A percentile compares a stretch with the other conserved stretches of the same genome.
phyloP scores from a whole-genome alignment of 2,113 vertebrate genomes.

The Phasianus colchicus region DNA sequence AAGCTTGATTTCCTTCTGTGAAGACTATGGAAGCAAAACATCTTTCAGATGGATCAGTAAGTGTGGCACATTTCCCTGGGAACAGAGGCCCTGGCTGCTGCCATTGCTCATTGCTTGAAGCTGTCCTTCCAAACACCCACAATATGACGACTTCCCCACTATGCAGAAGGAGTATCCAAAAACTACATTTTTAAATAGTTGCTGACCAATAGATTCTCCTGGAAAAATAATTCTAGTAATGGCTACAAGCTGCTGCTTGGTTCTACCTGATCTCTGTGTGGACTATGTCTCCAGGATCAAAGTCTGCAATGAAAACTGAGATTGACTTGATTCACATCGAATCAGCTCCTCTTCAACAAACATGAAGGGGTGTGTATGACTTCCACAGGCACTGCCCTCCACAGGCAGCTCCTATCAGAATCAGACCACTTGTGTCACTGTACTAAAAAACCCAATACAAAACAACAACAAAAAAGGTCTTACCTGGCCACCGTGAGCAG shows the following conservation, averaged over 20 bases:
- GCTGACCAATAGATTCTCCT: neutral
- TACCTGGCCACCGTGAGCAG: neutral
- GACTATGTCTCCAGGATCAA: neutral
- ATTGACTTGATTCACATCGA: accelerated
- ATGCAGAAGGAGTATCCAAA: neutral
- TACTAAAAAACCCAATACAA: too few relatives aligned
- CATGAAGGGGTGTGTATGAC: neutral
- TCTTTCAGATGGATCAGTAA: neutral
- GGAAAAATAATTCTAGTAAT: neutral
- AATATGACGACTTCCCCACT: accelerated
- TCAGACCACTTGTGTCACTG: neutral
- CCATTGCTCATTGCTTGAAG: neutral
- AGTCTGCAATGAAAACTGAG: neutral
- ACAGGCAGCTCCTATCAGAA: neutral
- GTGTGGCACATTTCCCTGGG: neutral
- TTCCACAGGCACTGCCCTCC: neutral
- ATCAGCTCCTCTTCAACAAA: neutral
- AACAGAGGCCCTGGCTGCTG: neutral
- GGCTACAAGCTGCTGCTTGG: accelerated
- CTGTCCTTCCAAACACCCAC: neutral
- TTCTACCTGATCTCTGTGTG: neutral
- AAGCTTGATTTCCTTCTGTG: neutral
- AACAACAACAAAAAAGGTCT: too few relatives aligned
- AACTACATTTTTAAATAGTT: neutral
- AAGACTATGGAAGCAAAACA: neutral